Percentiles rank a stretch among this genome's conserved stretches.
These are phyloP conservation scores for Emydura subglobosa DNA, from an alignment of 2,113 vertebrate genomes.

Conservation along the genomic window DNA sequence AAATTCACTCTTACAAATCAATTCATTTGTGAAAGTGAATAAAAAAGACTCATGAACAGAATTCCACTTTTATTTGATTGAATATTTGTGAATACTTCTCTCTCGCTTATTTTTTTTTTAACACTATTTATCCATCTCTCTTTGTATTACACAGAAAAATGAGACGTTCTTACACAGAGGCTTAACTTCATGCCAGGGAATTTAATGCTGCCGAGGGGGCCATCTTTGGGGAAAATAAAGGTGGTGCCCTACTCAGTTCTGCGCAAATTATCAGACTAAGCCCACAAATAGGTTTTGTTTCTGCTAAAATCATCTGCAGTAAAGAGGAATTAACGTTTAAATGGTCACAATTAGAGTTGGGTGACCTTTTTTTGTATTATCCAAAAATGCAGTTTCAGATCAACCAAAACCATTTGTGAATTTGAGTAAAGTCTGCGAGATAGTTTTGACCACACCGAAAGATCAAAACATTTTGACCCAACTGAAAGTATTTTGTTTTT, in stretches of 20 bases:
- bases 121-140: neutral
- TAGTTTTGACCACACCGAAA: neutral
- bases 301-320: neutral
- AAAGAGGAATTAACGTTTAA: neutral
- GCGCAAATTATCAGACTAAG: neutral
- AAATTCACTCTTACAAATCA: neutral
- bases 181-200: neutral
- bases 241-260: neutral
- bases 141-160: constrained; percentile 5
- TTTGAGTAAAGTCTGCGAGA: neutral
- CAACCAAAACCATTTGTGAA: neutral
- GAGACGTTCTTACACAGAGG: neutral
- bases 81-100: constrained; percentile 27
- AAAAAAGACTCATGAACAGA: constrained; percentile 43
- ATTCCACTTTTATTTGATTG: neutral
- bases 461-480: neutral
- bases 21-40: constrained; percentile 12
- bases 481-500: neutral
- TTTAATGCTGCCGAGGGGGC: neutral
- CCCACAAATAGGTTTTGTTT: neutral
- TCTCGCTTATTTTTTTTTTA: neutral
- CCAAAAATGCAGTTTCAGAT: neutral
- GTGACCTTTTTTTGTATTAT: neutral
- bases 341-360: neutral
- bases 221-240: constrained; percentile 20